Evolutionary conservation across 2,797 vertebrate genomes (phyloP).

Genomic region (Notamacropus eugenii): DNA sequence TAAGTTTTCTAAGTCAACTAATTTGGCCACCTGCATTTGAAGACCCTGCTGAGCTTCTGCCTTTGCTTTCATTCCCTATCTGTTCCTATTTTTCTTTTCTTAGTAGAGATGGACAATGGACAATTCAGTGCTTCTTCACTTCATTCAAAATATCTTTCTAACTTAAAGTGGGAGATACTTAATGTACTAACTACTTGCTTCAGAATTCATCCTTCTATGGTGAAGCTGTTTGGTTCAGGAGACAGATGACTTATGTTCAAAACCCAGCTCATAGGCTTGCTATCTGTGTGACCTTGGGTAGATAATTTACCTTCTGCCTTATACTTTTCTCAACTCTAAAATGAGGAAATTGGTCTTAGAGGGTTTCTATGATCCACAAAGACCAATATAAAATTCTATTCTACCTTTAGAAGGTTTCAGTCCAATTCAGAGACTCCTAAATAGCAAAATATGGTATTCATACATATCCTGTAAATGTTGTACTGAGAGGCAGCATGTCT

Average conservation of each 20-base stretch:
- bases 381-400: background rate
- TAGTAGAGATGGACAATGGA: background rate
- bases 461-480: background rate
- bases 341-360: background rate
- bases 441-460: background rate
- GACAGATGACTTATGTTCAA: background rate
- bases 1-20: constrained; percentile 59
- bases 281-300: background rate
- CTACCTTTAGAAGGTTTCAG: background rate
- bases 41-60: constrained; percentile 21
- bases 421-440: background rate
- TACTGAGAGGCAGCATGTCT: background rate
- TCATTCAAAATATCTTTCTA: constrained; percentile 37
- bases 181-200: background rate
- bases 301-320: background rate
- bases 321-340: background rate
- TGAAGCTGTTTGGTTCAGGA: background rate
- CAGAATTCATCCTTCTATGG: background rate
- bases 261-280: background rate
- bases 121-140: constrained; percentile 38
- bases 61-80: constrained; percentile 1
- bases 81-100: constrained; percentile 38
- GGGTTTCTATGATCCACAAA: background rate
- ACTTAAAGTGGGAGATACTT: background rate
- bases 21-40: constrained; percentile 51